Base-by-base conservation (phyloP, 1,140 invertebrate species). In the Amyelois transitella region DNA sequence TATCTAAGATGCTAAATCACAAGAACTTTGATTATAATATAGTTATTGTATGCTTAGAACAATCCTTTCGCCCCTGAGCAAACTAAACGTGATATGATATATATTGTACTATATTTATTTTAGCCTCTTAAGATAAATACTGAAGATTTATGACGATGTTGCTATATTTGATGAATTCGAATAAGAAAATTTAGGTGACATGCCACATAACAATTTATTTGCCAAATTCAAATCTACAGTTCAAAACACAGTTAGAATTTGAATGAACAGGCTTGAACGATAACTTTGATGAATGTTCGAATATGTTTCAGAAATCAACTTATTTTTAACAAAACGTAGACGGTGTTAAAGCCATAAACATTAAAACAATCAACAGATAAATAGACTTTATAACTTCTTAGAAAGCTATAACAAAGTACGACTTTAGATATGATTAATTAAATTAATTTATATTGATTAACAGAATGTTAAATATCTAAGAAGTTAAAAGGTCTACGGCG, bases 1-100 rank as follows among this genome's bases (percentile, higher is more conserved):
- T 59, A 60, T 60, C 71, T 75, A 75, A 64, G 65, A 71, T 60
- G 64, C 71, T 77, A 75, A 67, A 75, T 77, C 67, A 75, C 72
- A 72, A 72, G 67, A 72, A 66, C 53, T 62, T 66, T 67, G 53
- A 64, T 57, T 66, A 69, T 59, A 67, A 56, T 49, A 65, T 68
- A 72, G 58, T 75, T 72, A 75, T 75, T 70, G 69, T 72, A 70
- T 64, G 52, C 20, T 66, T 60, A 66, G 55, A 62, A 66, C 60
- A 58, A 58, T 53, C 51, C 22, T 71, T 51, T 38, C 48, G n/a
- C 32, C 52, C 58, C 54, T 7, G 18, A 32, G 60, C 51, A 64
- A 55, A 62, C 50, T 44, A 62, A 66, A 51, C 54, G 58, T 69
- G 63, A 74, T 71, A 69, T 71, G 64, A 66, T 24, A 56, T 53